phyloP scores from a whole-genome alignment of 2,888 invertebrate genomes.

The Nineta flava region DNA sequence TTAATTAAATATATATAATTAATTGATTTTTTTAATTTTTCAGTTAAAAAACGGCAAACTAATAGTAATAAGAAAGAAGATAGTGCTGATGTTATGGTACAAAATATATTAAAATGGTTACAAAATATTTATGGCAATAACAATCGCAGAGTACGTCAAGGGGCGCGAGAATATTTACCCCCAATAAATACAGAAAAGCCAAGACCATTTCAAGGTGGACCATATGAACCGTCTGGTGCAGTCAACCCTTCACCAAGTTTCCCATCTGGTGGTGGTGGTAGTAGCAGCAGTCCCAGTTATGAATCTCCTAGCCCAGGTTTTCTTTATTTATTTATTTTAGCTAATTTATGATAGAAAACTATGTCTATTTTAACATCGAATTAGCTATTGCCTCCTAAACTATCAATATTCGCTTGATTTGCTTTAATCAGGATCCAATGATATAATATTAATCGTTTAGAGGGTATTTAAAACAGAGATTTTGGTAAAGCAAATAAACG shows the following conservation, averaged over 20 bases:
- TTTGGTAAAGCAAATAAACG: too few relatives aligned
- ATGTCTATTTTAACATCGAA: too few relatives aligned
- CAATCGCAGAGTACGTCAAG: slow-evolving; percentile 23
- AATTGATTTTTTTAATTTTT: neutral
- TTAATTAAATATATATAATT: too few relatives aligned
- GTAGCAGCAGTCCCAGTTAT: neutral
- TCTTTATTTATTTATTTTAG: neutral
- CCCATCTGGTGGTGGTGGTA: slow-evolving; percentile 14
- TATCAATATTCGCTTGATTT: too few relatives aligned
- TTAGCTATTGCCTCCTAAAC: too few relatives aligned
- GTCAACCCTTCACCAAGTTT: slow-evolving; percentile 16
- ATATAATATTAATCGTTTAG: too few relatives aligned
- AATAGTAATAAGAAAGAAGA: slow-evolving; percentile 14
- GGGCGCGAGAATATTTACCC: slow-evolving; percentile 33
- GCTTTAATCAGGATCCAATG: too few relatives aligned
- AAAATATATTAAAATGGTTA: slow-evolving; percentile 58
- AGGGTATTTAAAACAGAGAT: too few relatives aligned
- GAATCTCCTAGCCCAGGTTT: too few relatives aligned
- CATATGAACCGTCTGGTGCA: slow-evolving; percentile 10
- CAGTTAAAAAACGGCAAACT: neutral
- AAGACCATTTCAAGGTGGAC: slow-evolving; percentile 41
- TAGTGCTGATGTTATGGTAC: slow-evolving; percentile 54
- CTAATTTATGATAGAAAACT: too few relatives aligned
- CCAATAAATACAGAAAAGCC: slow-evolving; percentile 49
- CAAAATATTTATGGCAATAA: slow-evolving; percentile 52